Conservation (phyloP, 2,113 vertebrate species). For the Argyrosomus japonicus region DNA sequence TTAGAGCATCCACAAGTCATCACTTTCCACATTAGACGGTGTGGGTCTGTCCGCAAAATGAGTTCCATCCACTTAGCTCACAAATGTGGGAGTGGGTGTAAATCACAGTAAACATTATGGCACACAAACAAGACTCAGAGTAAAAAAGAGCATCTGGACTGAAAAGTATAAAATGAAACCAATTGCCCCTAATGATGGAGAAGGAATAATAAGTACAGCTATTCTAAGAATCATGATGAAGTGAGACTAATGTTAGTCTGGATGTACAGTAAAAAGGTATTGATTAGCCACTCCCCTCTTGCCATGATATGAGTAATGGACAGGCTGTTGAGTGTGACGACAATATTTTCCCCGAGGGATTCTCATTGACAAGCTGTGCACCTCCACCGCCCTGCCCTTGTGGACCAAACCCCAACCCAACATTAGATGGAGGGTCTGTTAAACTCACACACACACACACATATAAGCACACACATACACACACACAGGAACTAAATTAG, state of each 20-base stretch:
- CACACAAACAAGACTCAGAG: conserved; percentile 34
- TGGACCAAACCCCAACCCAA: conserved; percentile 15
- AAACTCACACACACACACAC: conserved; percentile 28
- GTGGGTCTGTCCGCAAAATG: conserved; percentile 66
- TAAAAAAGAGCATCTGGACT: conserved; percentile 24
- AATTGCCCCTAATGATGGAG: conserved; percentile 37
- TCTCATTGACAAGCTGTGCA: conserved; percentile 26
- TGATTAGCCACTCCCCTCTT: conserved; percentile 65
- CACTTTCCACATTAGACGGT: conserved; percentile 76
- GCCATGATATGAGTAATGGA: conserved; percentile 61
- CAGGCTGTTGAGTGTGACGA: conserved; percentile 52
- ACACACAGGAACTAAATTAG: conserved; percentile 72
- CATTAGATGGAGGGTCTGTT: conserved; percentile 17
- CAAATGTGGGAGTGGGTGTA: conserved; percentile 56
- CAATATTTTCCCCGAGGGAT: conserved; percentile 36
- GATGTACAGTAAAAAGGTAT: conserved; percentile 71
- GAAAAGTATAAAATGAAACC: conserved; percentile 37
- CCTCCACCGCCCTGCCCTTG: conserved; percentile 10
- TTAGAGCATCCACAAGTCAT: conserved; percentile 78
- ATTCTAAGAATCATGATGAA: conserved; percentile 58
- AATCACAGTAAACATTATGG: conserved; percentile 59
- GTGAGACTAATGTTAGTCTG: conserved; percentile 53
- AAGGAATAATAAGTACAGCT: conserved; percentile 47
- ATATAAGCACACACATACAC: conserved; percentile 18
- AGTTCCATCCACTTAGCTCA: conserved; percentile 75